Evolutionary conservation across 2,888 invertebrate genomes (phyloP).

Genomic region (Ophioninae sp.): DNA sequence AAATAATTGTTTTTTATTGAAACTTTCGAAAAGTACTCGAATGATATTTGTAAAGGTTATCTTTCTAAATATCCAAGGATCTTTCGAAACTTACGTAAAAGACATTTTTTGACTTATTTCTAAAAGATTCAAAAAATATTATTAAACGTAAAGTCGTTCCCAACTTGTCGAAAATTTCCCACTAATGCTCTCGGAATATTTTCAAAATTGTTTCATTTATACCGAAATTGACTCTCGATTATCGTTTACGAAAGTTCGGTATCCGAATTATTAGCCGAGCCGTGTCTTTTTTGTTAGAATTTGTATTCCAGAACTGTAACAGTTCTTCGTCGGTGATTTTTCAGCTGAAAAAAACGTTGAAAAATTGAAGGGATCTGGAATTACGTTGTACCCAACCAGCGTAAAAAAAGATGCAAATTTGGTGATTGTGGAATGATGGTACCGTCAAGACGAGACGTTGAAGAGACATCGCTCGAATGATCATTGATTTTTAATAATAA

Average conservation of each 20-base stretch:
- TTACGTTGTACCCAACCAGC: too few relatives aligned
- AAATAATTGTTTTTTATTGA: too few relatives aligned
- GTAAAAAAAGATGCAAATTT: neutral
- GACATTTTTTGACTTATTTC: neutral
- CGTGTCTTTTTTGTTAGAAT: neutral
- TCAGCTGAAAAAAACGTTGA: too few relatives aligned
- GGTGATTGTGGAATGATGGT: neutral
- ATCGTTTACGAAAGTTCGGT: neutral
- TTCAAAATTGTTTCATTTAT: too few relatives aligned
- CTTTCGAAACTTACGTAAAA: too few relatives aligned
- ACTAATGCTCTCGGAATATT: too few relatives aligned
- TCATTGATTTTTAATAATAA: neutral
- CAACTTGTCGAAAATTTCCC: too few relatives aligned
- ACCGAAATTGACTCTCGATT: neutral
- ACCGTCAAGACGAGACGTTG: neutral
- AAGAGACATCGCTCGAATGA: neutral
- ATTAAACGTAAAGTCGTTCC: too few relatives aligned
- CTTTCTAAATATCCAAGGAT: too few relatives aligned
- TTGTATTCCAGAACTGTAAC: neutral
- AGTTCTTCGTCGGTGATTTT: neutral
- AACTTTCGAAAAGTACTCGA: too few relatives aligned
- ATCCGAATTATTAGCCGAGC: neutral
- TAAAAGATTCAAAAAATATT: neutral
- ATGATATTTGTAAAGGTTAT: too few relatives aligned
- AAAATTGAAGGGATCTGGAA: too few relatives aligned